Percentiles rank a stretch among this genome's conserved stretches.
Conservation (phyloP, 1,140 invertebrate genomes). For the Asbolus verrucosus region DNA sequence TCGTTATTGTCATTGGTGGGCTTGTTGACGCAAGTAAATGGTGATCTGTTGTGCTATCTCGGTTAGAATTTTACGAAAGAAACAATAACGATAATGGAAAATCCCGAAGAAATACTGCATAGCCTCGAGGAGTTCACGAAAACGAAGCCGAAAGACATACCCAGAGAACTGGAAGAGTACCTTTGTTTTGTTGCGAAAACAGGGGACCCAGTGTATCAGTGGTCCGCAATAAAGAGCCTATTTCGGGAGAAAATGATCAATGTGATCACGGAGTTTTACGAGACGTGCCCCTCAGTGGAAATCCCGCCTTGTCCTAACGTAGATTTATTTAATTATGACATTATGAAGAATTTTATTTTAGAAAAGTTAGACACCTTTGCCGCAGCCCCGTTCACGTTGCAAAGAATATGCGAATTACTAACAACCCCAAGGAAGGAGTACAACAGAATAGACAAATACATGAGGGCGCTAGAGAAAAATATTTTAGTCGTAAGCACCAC, state of each 20-base stretch:
- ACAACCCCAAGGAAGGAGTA: constrained; percentile 94
- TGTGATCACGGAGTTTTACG: constrained; percentile 89
- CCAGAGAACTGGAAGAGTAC: constrained; percentile 91
- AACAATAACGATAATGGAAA: constrained; percentile 73
- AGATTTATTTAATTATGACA: constrained; percentile 91
- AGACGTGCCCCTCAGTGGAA: constrained; percentile 77
- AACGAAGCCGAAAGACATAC: constrained; percentile 84
- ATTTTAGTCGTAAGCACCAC: constrained; percentile 95
- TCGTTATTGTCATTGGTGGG: constrained; percentile 41
- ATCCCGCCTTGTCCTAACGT: constrained; percentile 89
- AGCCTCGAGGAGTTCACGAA: constrained; percentile 88
- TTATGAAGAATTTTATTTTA: constrained; percentile 86
- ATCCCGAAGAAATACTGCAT: constrained; percentile 86
- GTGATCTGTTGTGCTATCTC: constrained; percentile 18
- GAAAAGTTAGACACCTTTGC: constrained; percentile 86
- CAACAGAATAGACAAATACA: constrained; percentile 94
- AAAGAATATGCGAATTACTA: constrained; percentile 93
- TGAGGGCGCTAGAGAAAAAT: constrained; percentile 95
- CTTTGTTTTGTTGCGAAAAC: constrained; percentile 91
- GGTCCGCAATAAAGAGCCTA: constrained; percentile 87
- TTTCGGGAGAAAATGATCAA: constrained; percentile 88
- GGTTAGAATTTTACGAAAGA: constrained; percentile 19
- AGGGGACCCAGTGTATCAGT: constrained; percentile 94
- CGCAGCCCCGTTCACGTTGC: constrained; percentile 96
- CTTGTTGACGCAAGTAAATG: constrained; percentile 43